Conservation (phyloP, 2,888 invertebrate genomes). For the Sturmia bella region DNA sequence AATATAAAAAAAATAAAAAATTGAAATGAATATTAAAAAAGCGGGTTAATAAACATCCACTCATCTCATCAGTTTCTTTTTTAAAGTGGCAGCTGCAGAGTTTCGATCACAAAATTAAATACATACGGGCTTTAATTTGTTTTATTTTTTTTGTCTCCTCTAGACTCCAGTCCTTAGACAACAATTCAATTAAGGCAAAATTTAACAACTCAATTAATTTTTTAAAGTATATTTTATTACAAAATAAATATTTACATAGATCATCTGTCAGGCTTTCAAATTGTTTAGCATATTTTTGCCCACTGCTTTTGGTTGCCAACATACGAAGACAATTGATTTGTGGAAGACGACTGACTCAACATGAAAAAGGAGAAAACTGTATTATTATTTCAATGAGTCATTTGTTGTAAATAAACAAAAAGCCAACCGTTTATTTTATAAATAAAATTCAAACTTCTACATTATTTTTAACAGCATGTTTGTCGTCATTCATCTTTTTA, state of each 20-base stretch:
- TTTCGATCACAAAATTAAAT: too few species aligned
- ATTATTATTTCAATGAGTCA: constrained; percentile 54
- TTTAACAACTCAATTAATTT: too few species aligned
- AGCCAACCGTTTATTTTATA: constrained; percentile 25
- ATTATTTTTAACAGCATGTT: constrained; percentile 4
- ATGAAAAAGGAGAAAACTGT: not conserved
- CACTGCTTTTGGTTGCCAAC: not conserved
- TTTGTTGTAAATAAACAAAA: constrained; percentile 37
- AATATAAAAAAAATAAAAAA: too few species aligned
- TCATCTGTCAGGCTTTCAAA: constrained; percentile 12
- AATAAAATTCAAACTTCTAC: constrained; percentile 18
- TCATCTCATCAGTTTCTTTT: too few species aligned
- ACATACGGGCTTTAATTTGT: too few species aligned
- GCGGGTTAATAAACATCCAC: too few species aligned
- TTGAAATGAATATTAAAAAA: too few species aligned
- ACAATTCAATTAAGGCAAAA: too few species aligned
- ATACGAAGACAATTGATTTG: constrained; percentile 43
- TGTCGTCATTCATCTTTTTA: constrained; percentile 7
- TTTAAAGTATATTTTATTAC: too few species aligned
- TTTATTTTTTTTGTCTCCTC: too few species aligned
- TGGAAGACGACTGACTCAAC: constrained; percentile 5
- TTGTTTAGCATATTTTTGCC: constrained; percentile 7
- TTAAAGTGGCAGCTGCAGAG: too few species aligned
- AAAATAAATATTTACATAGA: constrained; percentile 3
- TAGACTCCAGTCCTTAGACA: too few species aligned